A percentile compares a stretch with the other conserved stretches of the same genome.
These are phyloP conservation scores for Chelon auratus DNA, from an alignment of 2,797 vertebrate species.

Conservation along the genomic window DNA sequence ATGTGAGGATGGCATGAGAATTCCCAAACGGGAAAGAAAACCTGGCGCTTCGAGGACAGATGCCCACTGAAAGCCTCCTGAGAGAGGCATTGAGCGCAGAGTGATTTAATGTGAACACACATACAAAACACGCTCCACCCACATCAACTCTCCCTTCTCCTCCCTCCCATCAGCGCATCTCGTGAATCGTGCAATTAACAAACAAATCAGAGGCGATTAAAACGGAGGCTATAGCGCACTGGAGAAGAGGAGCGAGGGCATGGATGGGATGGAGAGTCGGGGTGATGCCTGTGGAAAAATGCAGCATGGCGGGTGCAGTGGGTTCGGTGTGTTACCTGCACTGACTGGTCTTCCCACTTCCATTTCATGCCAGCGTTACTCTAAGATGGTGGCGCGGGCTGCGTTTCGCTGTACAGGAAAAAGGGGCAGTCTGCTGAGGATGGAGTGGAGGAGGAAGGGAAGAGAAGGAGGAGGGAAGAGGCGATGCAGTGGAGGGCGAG, in stretches of 20 bases:
- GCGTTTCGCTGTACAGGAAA: constrained; percentile 79
- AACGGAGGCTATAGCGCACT: constrained; percentile 33
- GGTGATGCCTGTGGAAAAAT: constrained; percentile 38
- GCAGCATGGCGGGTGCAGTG: constrained; percentile 47
- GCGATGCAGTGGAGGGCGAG: constrained; percentile 79
- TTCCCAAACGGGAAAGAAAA: constrained; percentile 77
- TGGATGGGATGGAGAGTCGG: constrained; percentile 30
- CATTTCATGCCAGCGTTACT: constrained; percentile 85
- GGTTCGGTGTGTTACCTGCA: constrained; percentile 82
- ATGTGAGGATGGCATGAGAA: constrained; percentile 72
- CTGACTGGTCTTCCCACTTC: constrained; percentile 78
- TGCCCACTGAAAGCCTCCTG: constrained; percentile 81
- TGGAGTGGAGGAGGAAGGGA: constrained; percentile 73
- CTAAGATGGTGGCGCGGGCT: constrained; percentile 87
- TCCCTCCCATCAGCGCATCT: constrained; percentile 56
- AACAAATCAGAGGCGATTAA: constrained; percentile 82
- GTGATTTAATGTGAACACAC: constrained; percentile 81
- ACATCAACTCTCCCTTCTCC: constrained; percentile 61
- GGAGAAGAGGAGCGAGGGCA: constrained; percentile 23
- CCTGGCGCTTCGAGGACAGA: constrained; percentile 76
- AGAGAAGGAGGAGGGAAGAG: constrained; percentile 73
- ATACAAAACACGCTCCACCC: constrained; percentile 74
- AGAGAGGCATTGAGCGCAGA: constrained; percentile 76
- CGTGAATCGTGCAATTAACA: constrained; percentile 83
- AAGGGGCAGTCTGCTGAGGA: constrained; percentile 82